Conservation (phyloP, 2,888 invertebrate genomes). For the Cloeon dipterum region DNA sequence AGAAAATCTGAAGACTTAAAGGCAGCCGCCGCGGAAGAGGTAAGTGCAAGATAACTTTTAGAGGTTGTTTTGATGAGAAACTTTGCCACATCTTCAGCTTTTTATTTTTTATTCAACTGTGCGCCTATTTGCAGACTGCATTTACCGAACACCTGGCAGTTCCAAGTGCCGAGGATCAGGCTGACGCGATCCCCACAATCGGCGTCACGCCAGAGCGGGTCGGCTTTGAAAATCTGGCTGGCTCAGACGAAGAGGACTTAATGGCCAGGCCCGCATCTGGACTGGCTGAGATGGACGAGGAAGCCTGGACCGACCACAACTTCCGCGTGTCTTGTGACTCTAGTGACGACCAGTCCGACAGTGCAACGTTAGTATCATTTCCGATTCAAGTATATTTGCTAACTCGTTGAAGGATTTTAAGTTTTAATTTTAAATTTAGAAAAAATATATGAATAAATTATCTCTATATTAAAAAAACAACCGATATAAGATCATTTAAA, state of each 20-base stretch:
- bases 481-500: too few species aligned
- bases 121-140: neutral
- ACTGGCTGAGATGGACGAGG: slow-evolving; percentile 47
- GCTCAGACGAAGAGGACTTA: neutral
- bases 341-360: slow-evolving; percentile 22
- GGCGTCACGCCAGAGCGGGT: slow-evolving; percentile 47
- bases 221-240: slow-evolving; percentile 46
- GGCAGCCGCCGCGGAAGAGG: neutral
- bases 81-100: too few species aligned
- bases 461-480: too few species aligned
- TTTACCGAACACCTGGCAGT: slow-evolving; percentile 1
- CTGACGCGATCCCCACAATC: slow-evolving; percentile 7
- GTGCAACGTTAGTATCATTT: too few species aligned
- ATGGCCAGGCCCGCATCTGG: slow-evolving; percentile 20
- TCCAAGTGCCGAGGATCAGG: neutral
- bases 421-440: too few species aligned
- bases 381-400: too few species aligned
- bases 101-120: too few species aligned
- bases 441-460: too few species aligned
- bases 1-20: neutral
- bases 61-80: neutral
- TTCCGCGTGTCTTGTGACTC: slow-evolving; percentile 52
- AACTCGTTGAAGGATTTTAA: too few species aligned
- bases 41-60: too few species aligned
- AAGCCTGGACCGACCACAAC: slow-evolving; percentile 88